Evolutionary conservation across 2,113 vertebrate genomes (phyloP).

Genomic region (Reinhardtius hippoglossoides): DNA sequence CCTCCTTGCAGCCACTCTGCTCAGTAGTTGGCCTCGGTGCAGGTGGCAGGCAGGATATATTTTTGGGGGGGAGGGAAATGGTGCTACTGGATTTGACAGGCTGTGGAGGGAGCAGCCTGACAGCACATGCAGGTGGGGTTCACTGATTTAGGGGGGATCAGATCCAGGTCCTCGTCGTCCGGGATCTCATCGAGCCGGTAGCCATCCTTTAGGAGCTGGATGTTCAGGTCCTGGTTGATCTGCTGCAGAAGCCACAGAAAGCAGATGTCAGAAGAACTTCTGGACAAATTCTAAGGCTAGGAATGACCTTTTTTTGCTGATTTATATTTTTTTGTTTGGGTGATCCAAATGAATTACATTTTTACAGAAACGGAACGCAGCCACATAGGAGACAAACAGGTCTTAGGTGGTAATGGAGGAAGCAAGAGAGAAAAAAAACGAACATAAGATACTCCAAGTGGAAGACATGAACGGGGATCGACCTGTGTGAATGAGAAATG

Average conservation of each 20-base stretch:
- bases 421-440: constrained; percentile 2
- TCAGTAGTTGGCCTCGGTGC: constrained; percentile 49
- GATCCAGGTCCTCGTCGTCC: constrained; percentile 96
- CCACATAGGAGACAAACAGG: neutral
- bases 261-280: constrained; percentile 8
- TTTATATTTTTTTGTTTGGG: neutral
- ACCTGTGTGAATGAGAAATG: constrained; percentile 24
- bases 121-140: constrained; percentile 99
- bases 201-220: constrained; percentile 98
- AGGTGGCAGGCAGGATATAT: constrained; percentile 54
- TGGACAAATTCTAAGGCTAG: neutral
- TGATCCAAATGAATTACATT: neutral
- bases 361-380: constrained; percentile 7
- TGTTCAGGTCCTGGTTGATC: constrained; percentile 99
- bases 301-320: neutral
- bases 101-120: constrained; percentile 94
- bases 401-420: constrained; percentile 6
- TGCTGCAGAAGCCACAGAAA: constrained; percentile 83
- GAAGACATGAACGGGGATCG: constrained; percentile 30
- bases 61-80: neutral
- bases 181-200: constrained; percentile 98
- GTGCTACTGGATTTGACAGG: constrained; percentile 97
- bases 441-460: constrained; percentile 1
- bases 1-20: constrained; percentile 49
- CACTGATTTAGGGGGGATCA: constrained; percentile 96